Base-by-base conservation (phyloP, 2,888 invertebrate species). In the Cephus nigrinus region DNA sequence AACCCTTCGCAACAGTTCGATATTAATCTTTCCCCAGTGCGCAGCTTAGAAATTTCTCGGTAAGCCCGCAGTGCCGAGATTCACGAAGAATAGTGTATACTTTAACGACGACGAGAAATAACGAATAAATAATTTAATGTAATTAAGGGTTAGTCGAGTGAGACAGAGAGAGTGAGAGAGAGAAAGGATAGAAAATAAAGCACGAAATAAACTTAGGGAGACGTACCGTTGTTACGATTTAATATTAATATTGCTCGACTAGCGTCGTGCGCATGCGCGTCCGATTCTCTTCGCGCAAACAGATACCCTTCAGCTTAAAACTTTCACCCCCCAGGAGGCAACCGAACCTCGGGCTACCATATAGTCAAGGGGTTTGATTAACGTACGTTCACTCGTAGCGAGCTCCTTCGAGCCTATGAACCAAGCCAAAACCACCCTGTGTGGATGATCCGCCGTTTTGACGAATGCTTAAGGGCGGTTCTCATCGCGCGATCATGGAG, bases 261-360 rank as follows among this genome's bases (percentile, higher is more conserved):
- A 55, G 55, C 2, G 9, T 55, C 55, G 55, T 55, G 55, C 55
- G 55, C 55, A 55, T 55, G 55, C 55, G 23, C 9, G 9, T 55
- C 23, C 2, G 23, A 40, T 9, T 23, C 55, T 23, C 9, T 9
- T 55, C 55, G 55, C 23, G 55, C 55, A 55, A 3, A 9, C 23
- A 23, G 2, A 55, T 0, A 55, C 23, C 55, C 23, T 23, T 23
- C 55, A 23, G 55, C 9, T 55, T 55, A 1, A 1, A 55, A 55
- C 55, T 55, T 55, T 55, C 55, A 55, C 55, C 55, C 55, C 55
- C 23, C 9, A 9, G 55, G 55, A 55, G 9, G 9, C 23, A 23
- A 23, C 23, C 23, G 9, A 9, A 55, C 55, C 55, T 15, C 23
- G 86, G 87, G 84, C 88, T 88, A 88, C 88, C 85, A 83, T 87